Percentiles rank a stretch among this genome's conserved stretches.
These are phyloP conservation scores for Speoplatyrhinus poulsoni DNA, from an alignment of 2,113 vertebrate species.

Conservation along the genomic window DNA sequence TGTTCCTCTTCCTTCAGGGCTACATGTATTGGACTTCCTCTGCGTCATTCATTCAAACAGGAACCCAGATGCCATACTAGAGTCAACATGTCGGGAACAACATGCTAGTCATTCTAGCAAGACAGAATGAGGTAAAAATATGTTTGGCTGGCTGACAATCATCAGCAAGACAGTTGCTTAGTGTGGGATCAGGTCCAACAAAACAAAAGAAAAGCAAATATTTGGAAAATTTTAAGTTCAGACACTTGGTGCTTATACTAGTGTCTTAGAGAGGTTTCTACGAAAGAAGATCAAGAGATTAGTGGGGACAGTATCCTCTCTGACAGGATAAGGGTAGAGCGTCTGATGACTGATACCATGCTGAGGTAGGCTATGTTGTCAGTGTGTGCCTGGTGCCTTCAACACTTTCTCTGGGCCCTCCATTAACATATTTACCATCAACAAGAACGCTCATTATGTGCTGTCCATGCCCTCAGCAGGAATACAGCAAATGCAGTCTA, in stretches of 20 bases:
- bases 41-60: constrained; percentile 39
- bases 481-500: too few species aligned
- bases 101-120: constrained; percentile 30
- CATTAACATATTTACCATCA: not conserved
- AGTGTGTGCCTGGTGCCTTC: not conserved
- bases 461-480: too few species aligned
- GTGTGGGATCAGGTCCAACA: constrained; percentile 33
- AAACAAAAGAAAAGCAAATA: constrained; percentile 46
- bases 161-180: constrained; percentile 56
- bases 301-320: constrained; percentile 49
- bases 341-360: constrained; percentile 48
- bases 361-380: constrained; percentile 16
- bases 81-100: constrained; percentile 26
- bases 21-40: constrained; percentile 16
- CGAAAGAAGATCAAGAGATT: constrained; percentile 71
- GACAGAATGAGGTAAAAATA: not conserved
- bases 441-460: too few species aligned
- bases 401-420: not conserved
- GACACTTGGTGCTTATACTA: constrained; percentile 25
- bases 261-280: constrained; percentile 50
- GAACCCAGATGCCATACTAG: constrained; percentile 32
- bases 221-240: constrained; percentile 44
- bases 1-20: constrained; percentile 7
- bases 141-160: not conserved
- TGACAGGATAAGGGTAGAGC: constrained; percentile 36